Evolutionary conservation across 2,888 invertebrate species (phyloP), one percentile per base, ranked within the genome.

Genomic region (Eucriotettix oculatus): DNA sequence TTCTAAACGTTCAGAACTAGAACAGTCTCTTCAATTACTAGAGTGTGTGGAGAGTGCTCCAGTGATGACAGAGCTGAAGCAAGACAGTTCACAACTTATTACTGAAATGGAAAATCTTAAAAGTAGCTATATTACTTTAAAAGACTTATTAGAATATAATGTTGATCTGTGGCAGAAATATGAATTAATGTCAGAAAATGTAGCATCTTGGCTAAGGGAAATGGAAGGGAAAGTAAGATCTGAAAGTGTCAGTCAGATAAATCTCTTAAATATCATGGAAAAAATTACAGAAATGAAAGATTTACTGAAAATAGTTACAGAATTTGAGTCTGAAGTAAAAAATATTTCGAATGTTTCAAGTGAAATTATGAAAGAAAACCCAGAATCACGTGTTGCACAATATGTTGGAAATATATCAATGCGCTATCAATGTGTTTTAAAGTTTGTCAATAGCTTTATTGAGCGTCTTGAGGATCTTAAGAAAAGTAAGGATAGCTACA

Each of bases 351-450:
- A 78, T 42, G 76, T 88, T 7, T 86, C 88, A 1, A 83, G 86
- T 58, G 79, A 84, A 65, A 82, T 95, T 53, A 77, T 85, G 42
- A 80, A 83, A 61, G 82, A 85, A 68, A 86, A 87, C 70, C 89
- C 91, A 0, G 93, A 94, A 69, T 87, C 89, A 0, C 80, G 92
- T 54, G 86, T 90, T 14, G 80, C 83, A 1, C 90, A 92, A 69
- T 86, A 87, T 70, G 85, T 89, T 0, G 83, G 82, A 59, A 90
- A 92, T 70, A 76, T 94, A 60, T 80, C 81, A 7, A 81, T 83
- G 12, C 79, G 93, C 65, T 89, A 89, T 71, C 84, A 87, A 70
- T 80, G 85, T 0, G 79, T 90, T 1, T 74, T 77, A 0, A 90
- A 89, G 69, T 86, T 86, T 67, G 75, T 88, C 60, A 76, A 79